A percentile compares a stretch with the other conserved stretches of the same genome.
Conservation (phyloP, 2,888 invertebrate species). For the Ophraella communa region DNA sequence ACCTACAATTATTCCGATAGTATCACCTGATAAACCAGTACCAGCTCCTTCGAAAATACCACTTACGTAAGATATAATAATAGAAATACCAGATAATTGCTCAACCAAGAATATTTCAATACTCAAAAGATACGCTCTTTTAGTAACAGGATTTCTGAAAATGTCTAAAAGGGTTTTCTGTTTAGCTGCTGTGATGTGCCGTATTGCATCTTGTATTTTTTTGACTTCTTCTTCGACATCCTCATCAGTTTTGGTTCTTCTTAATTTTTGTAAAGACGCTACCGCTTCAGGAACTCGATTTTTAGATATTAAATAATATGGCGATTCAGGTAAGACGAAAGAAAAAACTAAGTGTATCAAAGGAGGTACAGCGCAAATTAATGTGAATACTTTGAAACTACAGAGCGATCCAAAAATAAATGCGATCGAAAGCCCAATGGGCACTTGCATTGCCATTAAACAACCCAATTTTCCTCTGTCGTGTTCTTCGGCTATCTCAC, state of each 20-base stretch:
- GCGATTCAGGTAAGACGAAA: constrained; percentile 36
- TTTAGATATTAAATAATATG: constrained; percentile 47
- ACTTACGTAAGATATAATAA: constrained; percentile 77
- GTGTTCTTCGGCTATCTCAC: constrained; percentile 81
- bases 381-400: constrained; percentile 29
- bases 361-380: constrained; percentile 31
- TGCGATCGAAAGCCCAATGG: constrained; percentile 33
- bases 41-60: constrained; percentile 74
- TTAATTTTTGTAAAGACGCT: constrained; percentile 54
- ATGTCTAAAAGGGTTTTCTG: constrained; percentile 17
- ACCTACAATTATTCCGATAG: constrained; percentile 78
- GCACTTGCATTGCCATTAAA: constrained; percentile 43
- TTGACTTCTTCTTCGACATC: constrained; percentile 32
- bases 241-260: constrained; percentile 8
- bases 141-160: constrained; percentile 8
- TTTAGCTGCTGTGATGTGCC: constrained; percentile 14
- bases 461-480: constrained; percentile 74
- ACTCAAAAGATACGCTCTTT: constrained; percentile 69
- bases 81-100: constrained; percentile 79
- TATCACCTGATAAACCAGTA: constrained; percentile 66
- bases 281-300: constrained; percentile 67
- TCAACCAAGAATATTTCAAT: constrained; percentile 81
- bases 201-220: constrained; percentile 22
- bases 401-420: constrained; percentile 37
- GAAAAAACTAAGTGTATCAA: constrained; percentile 29